Base-by-base conservation (phyloP, 2,888 invertebrate species). In the Gortyna flavago region DNA sequence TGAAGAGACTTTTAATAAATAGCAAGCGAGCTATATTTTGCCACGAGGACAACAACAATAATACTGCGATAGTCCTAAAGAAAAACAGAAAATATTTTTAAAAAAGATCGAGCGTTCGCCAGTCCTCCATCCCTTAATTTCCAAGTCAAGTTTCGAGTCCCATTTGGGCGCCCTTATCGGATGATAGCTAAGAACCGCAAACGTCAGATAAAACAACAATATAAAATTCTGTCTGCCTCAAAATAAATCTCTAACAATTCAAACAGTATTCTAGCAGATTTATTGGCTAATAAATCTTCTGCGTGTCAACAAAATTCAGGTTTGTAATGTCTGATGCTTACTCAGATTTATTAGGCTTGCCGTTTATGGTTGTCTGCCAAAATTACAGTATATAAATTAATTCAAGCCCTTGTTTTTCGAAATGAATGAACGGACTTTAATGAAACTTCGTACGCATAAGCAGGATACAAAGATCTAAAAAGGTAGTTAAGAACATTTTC, bases 251-350 rank as follows among this genome's bases (percentile, higher is more conserved):
- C 51, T 67, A 65, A 76, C 83, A 80, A 66, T 85, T 81, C 74
- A 66, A 84, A 72, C 73, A 59, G 85, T 72, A 72, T 62, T 66
- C 35, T 57, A 59, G 54, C 65, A 77, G 85, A 84, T 84, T 84
- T 84, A 84, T 84, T 72, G 81, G 74, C 51, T 75, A 81, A 85
- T 84, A 85, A 78, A 85, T 84, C 84, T 84, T 84, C 62, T 54
- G 59, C 21, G 68, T 81, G 84, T 84, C 84, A 81, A 78, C 85
- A 72, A 74, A 84, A 84, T 81, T 85, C 85, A 84, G 85, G 83
- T 85, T 68, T 84, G 73, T 74, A 72, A 78, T 66, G 82, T 74
- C 77, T 84, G 82, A 72, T 81, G 73, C 72, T 75, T 64, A 74
- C 81, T 72, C n/a, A 75, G 78, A 84, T 81, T 84, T 81, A 84